phyloP scores from a whole-genome alignment of 2,888 invertebrate species.

The Caenorhabditis becei region DNA sequence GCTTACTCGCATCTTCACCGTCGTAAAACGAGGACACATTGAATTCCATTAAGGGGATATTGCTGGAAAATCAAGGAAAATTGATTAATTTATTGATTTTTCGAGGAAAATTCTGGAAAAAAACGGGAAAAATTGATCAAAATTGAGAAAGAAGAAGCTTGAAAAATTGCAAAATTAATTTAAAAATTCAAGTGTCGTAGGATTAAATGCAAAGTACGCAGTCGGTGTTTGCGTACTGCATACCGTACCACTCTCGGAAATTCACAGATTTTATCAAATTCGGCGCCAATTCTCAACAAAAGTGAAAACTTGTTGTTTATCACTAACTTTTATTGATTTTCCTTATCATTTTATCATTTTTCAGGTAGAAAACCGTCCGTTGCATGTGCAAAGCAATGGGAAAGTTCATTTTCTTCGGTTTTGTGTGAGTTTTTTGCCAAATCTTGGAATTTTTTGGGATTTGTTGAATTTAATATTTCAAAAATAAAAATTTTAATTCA shows the following conservation, averaged over 20 bases:
- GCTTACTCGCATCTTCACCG: conserved; percentile 35
- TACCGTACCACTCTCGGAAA: conserved; percentile 28
- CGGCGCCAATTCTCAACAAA: not conserved
- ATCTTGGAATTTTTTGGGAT: too few relatives aligned
- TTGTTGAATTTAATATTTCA: too few relatives aligned
- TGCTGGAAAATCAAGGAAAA: conserved; percentile 5
- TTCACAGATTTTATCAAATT: not conserved
- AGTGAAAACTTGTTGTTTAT: not conserved
- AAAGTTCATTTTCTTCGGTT: conserved; percentile 51
- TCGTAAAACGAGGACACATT: conserved; percentile 59
- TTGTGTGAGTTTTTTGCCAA: conserved; percentile 54
- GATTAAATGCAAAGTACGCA: conserved; percentile 13
- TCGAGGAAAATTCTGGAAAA: conserved; percentile 4
- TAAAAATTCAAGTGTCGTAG: not conserved
- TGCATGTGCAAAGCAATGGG: conserved; percentile 59
- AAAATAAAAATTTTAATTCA: conserved; percentile 22
- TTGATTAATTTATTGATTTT: not conserved
- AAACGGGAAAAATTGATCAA: not conserved
- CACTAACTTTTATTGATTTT: not conserved
- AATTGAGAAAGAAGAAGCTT: conserved; percentile 11
- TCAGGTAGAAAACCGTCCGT: conserved; percentile 3
- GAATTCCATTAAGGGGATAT: conserved; percentile 41
- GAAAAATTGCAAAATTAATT: not conserved
- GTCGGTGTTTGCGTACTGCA: conserved; percentile 34
- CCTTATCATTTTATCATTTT: conserved; percentile 18